Base-by-base conservation (phyloP, 2,113 vertebrate species). In the Menura novaehollandiae region DNA sequence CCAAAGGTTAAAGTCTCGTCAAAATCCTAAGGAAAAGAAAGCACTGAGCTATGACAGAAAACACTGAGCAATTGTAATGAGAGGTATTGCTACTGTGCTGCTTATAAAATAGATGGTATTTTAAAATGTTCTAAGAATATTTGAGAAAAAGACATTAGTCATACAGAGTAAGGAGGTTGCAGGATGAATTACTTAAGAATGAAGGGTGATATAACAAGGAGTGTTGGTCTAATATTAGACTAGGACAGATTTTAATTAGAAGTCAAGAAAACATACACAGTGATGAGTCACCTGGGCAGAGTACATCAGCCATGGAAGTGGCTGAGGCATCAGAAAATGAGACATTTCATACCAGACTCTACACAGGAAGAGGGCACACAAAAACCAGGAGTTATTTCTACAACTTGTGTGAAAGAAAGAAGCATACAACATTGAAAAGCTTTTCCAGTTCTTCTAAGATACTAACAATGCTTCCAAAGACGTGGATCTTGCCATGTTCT, bases 51-150 rank as follows among this genome's bases (percentile, higher is more conserved):
- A 92, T 89, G 83, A 95, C 86, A 92, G 79, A 94, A 94, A 95
- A 76, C 1, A 0, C 37, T 92, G 93, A 92, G 76, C 83, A 93
- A 92, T 64, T 90, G 72, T 86, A 91, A 87, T 67, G n/a, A 91
- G 86, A 91, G 56, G 44, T 64, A 87, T 51, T 82, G 76, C 83
- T 89, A 84, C 92, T 85, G 64, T 82, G 76, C 69, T 84, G 77
- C 95, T 86, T 91, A 89, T 96, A 96, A 96, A 89, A 96, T 89
- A 92, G 88, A 93, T 78, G 91, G n/a, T 95, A 96, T 95, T 96
- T 96, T 93, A 85, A 94, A 95, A 78, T 37, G 73, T 93, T 91
- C 96, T 93, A 96, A 97, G 95, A 95, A 94, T 96, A 96, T 93
- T 91, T 92, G 74, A 93, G 93, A 95, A 90, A 95, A 95, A 93